Percentiles rank a stretch among this genome's conserved stretches.
Evolutionary conservation across 1,140 invertebrate genomes (phyloP).

Genomic region (Lethrus apterus): DNA sequence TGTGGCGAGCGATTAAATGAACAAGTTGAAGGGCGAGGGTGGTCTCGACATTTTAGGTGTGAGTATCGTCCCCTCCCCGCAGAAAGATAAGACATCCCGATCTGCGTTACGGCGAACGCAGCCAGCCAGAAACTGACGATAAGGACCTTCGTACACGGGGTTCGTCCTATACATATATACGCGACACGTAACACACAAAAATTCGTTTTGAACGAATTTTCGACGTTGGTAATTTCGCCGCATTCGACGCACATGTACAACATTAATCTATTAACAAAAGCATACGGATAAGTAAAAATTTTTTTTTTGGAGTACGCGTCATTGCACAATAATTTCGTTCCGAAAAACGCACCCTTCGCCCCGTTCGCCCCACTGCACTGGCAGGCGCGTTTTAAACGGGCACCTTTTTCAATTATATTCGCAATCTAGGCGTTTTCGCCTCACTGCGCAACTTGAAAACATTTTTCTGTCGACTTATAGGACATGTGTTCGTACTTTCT

Average conservation of each 20-base stretch:
- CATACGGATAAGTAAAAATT: constrained; percentile 1
- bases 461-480: constrained; percentile 30
- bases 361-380: too few relatives aligned
- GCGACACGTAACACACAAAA: neutral
- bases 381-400: constrained; percentile 33
- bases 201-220: neutral
- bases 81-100: constrained; percentile 37
- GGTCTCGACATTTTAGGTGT: constrained; percentile 4
- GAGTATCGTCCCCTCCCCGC: constrained; percentile 1
- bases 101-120: constrained; percentile 35
- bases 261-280: constrained; percentile 11
- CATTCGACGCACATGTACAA: too few relatives aligned
- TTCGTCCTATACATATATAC: constrained; percentile 4
- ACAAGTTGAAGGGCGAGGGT: constrained; percentile 9
- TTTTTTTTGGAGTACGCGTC: constrained; percentile 29
- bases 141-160: constrained; percentile 28
- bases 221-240: neutral
- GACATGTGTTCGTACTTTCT: constrained; percentile 32
- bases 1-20: too few relatives aligned
- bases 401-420: constrained; percentile 41
- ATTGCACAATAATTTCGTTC: constrained; percentile 37
- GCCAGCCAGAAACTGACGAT: constrained; percentile 40
- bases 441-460: constrained; percentile 37
- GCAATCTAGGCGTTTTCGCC: constrained; percentile 39
- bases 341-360: constrained; percentile 30